phyloP scores from a whole-genome alignment of 2,888 invertebrate species.

The Nysson spinosus region DNA sequence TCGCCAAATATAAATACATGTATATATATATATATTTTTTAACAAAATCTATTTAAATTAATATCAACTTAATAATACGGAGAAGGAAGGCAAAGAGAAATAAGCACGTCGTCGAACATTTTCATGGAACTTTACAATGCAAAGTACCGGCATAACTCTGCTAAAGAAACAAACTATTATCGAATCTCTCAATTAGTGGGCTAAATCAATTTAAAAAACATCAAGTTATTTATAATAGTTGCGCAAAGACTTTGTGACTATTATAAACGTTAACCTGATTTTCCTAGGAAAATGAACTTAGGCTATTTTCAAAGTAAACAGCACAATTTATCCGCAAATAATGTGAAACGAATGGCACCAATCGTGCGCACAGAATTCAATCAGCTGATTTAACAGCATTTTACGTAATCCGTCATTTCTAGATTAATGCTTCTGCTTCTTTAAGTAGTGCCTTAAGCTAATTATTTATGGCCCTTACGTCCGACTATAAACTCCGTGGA shows the following conservation, averaged over 20 bases:
- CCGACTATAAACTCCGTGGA: conserved; percentile 20
- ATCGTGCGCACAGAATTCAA: too few relatives aligned
- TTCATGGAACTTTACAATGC: conserved; percentile 2
- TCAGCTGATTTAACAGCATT: too few relatives aligned
- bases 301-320: too few relatives aligned
- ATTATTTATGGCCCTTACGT: conserved; percentile 40
- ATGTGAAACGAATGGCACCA: conserved; percentile 52
- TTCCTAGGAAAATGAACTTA: too few relatives aligned
- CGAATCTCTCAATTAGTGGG: background rate
- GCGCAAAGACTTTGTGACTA: too few relatives aligned
- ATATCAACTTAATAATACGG: background rate
- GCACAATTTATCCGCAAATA: too few relatives aligned
- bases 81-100: background rate
- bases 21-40: conserved; percentile 19
- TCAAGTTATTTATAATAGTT: too few relatives aligned
- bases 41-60: conserved; percentile 19
- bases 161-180: background rate
- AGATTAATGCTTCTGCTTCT: conserved; percentile 28
- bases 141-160: conserved; percentile 27
- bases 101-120: conserved; percentile 7
- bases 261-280: too few relatives aligned
- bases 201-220: conserved; percentile 22
- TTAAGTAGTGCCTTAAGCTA: conserved; percentile 49
- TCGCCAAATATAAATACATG: conserved; percentile 20
- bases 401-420: too few relatives aligned